phyloP scores from a whole-genome alignment of 2,888 invertebrate genomes.

The Drosophila atroscutellata region DNA sequence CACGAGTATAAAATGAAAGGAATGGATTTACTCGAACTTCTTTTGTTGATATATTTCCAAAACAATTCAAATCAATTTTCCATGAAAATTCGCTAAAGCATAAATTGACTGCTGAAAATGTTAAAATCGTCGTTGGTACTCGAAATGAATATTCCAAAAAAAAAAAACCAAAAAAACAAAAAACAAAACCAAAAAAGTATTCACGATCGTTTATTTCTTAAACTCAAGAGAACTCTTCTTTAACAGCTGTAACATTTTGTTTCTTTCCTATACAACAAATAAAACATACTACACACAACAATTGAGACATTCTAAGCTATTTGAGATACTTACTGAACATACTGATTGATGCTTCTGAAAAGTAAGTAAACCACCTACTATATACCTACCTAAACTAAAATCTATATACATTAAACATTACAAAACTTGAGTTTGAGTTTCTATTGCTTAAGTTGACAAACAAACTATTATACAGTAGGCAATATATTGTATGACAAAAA shows the following conservation, averaged over 20 bases:
- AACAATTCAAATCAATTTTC: conserved; percentile 24
- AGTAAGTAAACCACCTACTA: conserved; percentile 71
- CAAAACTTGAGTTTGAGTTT: conserved; percentile 48
- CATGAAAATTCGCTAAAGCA: conserved; percentile 15
- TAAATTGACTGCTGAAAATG: conserved; percentile 59
- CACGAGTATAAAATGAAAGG: conserved; percentile 26
- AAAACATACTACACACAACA: conserved; percentile 52
- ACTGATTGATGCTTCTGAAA: conserved; percentile 77
- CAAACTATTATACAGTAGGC: conserved; percentile 17
- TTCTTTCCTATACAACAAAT: conserved; percentile 68
- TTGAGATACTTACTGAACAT: conserved; percentile 74
- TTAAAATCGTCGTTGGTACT: conserved; percentile 63
- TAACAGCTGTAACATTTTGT: conserved; percentile 75
- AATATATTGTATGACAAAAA: conserved; percentile 23
- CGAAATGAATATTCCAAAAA: conserved; percentile 31
- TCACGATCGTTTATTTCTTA: conserved; percentile 50
- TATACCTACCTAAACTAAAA: conserved; percentile 41
- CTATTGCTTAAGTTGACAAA: conserved; percentile 35
- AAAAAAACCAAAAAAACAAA: conserved; percentile 1
- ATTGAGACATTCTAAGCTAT: conserved; percentile 75
- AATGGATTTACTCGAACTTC: conserved; percentile 22
- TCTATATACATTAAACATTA: conserved; percentile 39
- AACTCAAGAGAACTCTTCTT: conserved; percentile 58
- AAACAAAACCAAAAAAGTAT: conserved; percentile 23
- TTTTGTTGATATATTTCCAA: conserved; percentile 29